Conservation (phyloP, 1,140 invertebrate species). For the Drosophila ironensis region DNA sequence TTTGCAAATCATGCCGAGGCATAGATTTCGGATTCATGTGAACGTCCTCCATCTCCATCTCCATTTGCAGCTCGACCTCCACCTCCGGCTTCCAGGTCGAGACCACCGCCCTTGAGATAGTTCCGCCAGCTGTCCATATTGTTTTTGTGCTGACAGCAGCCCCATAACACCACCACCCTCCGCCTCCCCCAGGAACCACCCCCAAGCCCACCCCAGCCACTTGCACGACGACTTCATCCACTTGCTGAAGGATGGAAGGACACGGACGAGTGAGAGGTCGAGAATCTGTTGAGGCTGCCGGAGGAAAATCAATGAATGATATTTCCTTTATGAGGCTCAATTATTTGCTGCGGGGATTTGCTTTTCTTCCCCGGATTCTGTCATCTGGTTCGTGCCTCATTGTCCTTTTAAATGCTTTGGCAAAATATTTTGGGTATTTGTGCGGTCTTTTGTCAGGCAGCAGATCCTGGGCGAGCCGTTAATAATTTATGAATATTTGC, state of each 20-base stretch:
- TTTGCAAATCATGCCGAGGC: conserved; percentile 77
- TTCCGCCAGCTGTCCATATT: conserved; percentile 74
- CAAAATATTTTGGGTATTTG: conserved; percentile 78
- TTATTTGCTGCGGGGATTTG: conserved; percentile 81
- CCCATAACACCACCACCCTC: conserved; percentile 7
- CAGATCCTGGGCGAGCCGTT: conserved; percentile 26
- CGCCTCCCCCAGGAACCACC: conserved; percentile 3
- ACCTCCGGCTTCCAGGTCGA: conserved; percentile 3
- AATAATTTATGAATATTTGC: conserved; percentile 81
- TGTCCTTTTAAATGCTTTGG: conserved; percentile 79
- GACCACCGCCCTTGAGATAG: conserved; percentile 53
- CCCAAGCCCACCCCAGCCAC: neutral
- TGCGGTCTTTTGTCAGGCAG: conserved; percentile 51
- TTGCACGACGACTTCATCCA: conserved; percentile 54
- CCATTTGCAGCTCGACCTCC: too few species aligned
- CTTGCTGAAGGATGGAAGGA: conserved; percentile 33
- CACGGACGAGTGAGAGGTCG: conserved; percentile 1
- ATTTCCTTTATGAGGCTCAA: conserved; percentile 79
- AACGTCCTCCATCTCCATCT: conserved; percentile 60
- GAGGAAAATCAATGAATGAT: conserved; percentile 78
- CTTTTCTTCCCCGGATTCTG: conserved; percentile 58
- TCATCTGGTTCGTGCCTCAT: conserved; percentile 68
- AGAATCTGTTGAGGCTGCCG: conserved; percentile 20
- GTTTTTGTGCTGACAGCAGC: conserved; percentile 14
- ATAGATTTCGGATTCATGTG: conserved; percentile 77